phyloP scores from a whole-genome alignment of 1,140 invertebrate species.

The Probaryconus sp. region DNA sequence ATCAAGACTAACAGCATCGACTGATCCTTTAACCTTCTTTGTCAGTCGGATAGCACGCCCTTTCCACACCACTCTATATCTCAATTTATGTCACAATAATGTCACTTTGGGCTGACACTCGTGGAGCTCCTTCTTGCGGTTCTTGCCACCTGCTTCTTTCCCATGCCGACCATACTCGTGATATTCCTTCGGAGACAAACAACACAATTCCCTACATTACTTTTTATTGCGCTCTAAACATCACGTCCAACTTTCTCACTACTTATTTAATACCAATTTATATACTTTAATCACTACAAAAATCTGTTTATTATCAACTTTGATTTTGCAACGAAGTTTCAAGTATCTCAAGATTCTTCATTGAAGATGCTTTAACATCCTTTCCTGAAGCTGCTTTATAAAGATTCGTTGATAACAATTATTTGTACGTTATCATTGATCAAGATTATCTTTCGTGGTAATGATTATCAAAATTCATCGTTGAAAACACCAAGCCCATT shows the following conservation, averaged over 20 bases:
- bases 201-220: constrained; percentile 27
- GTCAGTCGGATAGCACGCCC: constrained; percentile 52
- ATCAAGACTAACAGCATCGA: constrained; percentile 77
- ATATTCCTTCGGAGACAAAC: constrained; percentile 55
- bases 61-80: constrained; percentile 71
- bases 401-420: no score
- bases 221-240: constrained; percentile 58
- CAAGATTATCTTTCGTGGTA: no score
- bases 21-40: constrained; percentile 76
- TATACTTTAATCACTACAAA: no score
- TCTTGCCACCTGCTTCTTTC: constrained; percentile 59
- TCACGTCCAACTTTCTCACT: not conserved
- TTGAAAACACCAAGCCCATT: no score
- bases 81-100: constrained; percentile 77
- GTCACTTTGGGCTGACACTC: constrained; percentile 70
- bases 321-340: no score
- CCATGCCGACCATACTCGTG: constrained; percentile 45
- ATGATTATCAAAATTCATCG: no score
- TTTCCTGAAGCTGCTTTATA: no score
- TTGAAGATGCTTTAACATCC: no score
- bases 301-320: no score
- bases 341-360: no score
- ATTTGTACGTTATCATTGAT: no score
- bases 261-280: not conserved
- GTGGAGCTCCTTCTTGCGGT: constrained; percentile 45